A percentile compares a stretch with the other conserved stretches of the same genome.
phyloP scores from a whole-genome alignment of 1,140 invertebrate genomes.

The Drosophila pectinifera region DNA sequence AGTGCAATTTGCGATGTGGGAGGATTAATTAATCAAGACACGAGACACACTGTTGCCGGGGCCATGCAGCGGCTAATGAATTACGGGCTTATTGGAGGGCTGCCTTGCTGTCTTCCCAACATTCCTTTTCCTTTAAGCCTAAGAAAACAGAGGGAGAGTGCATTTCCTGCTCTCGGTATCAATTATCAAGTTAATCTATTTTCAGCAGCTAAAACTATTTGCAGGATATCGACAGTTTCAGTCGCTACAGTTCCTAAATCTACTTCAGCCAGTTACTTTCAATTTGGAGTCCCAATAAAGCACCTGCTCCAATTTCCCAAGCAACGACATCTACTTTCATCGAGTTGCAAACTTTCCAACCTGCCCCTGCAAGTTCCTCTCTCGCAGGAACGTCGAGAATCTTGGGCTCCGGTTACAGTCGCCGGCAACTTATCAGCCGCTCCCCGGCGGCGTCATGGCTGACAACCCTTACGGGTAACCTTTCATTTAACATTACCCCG shows the following conservation, averaged over 20 bases:
- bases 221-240: no score
- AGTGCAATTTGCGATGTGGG: conserved; percentile 65
- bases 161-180: neutral
- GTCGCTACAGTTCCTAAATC: conserved; percentile 1
- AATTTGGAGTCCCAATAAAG: conserved; percentile 3
- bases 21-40: conserved; percentile 60
- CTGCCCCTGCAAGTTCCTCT: neutral
- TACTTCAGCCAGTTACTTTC: conserved; percentile 1
- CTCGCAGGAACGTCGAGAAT: neutral
- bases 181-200: conserved; percentile 3
- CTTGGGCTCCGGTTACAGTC: conserved; percentile 4
- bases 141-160: neutral
- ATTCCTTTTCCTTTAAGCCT: neutral
- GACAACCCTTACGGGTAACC: conserved; percentile 39
- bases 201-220: conserved; percentile 5
- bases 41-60: conserved; percentile 40
- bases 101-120: neutral
- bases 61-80: conserved; percentile 33
- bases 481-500: conserved; percentile 46
- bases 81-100: conserved; percentile 6
- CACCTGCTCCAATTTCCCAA: conserved; percentile 5
- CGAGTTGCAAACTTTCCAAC: conserved; percentile 21
- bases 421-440: conserved; percentile 22
- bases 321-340: conserved; percentile 15
- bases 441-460: conserved; percentile 23